These are phyloP conservation scores for Drosophila pachea DNA, from an alignment of 1,140 invertebrate species.

Conservation along the genomic window DNA sequence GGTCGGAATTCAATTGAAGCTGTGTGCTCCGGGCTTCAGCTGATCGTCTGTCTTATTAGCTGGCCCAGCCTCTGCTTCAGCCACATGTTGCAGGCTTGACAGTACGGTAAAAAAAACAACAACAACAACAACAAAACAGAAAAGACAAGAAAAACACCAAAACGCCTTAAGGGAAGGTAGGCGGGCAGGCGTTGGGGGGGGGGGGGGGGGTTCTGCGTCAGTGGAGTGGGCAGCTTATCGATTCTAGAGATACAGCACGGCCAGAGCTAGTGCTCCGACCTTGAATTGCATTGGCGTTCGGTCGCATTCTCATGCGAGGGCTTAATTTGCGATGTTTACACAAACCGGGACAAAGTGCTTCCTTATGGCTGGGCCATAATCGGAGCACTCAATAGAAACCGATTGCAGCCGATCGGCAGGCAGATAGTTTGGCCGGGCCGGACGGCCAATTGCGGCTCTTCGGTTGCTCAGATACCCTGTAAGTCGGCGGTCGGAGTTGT, in stretches of 20 bases:
- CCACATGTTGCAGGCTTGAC: slow-evolving; percentile 21
- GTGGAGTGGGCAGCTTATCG: slow-evolving; percentile 7
- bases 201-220: neutral
- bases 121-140: too few relatives aligned
- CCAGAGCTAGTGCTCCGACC: slow-evolving; percentile 5
- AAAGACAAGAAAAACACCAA: too few relatives aligned
- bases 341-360: slow-evolving; percentile 40
- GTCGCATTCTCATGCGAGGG: slow-evolving; percentile 15
- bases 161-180: neutral
- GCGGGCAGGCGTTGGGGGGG: neutral
- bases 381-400: slow-evolving; percentile 26
- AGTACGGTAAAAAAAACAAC: neutral
- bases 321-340: slow-evolving; percentile 35
- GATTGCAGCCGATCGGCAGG: slow-evolving; percentile 35
- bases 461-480: neutral
- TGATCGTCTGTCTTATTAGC: slow-evolving; percentile 15
- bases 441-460: slow-evolving; percentile 13
- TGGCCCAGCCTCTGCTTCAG: slow-evolving; percentile 23
- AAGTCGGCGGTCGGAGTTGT: too few relatives aligned
- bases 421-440: slow-evolving; percentile 23
- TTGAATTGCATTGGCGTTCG: slow-evolving; percentile 20
- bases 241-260: slow-evolving; percentile 11
- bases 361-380: slow-evolving; percentile 43
- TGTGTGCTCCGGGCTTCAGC: neutral
- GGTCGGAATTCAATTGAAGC: slow-evolving; percentile 16